These are phyloP conservation scores for Drosophila gaucha DNA, from an alignment of 2,888 invertebrate genomes.

Conservation along the genomic window DNA sequence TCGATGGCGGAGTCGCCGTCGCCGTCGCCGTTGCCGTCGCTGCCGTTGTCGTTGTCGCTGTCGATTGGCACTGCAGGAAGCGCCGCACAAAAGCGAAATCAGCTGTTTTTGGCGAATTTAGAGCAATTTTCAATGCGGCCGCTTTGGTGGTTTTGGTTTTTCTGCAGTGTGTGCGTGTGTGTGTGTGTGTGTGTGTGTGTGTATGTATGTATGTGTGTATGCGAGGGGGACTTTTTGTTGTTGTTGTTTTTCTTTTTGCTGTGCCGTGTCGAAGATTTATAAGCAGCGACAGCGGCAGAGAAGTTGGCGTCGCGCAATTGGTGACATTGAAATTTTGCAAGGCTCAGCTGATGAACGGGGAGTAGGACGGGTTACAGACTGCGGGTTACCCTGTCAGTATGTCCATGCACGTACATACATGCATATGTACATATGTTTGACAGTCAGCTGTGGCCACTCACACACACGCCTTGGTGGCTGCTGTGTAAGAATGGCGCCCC, in stretches of 20 bases:
- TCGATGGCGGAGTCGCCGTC: constrained; percentile 42
- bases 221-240: constrained; percentile 16
- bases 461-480: constrained; percentile 25
- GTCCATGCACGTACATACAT: constrained; percentile 11
- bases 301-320: constrained; percentile 73
- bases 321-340: constrained; percentile 80
- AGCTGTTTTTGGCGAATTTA: constrained; percentile 80
- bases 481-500: constrained; percentile 35
- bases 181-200: constrained; percentile 2
- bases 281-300: constrained; percentile 66
- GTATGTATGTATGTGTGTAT: not conserved
- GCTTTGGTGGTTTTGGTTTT: constrained; percentile 61
- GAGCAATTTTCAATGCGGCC: constrained; percentile 79
- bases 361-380: constrained; percentile 25
- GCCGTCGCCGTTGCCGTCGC: constrained; percentile 18
- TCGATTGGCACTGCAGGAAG: constrained; percentile 74
- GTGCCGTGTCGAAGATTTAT: constrained; percentile 75
- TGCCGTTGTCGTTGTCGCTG: constrained; percentile 44
- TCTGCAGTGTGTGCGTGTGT: constrained; percentile 15
- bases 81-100: constrained; percentile 65
- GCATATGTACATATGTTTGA: constrained; percentile 7
- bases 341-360: constrained; percentile 56
- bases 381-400: constrained; percentile 36
- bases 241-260: constrained; percentile 19
- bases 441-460: constrained; percentile 50